Evolutionary conservation across 2,797 vertebrate genomes (phyloP), one percentile per base, ranked within the genome.

Genomic region (Myoxocephalus aenaeus): DNA sequence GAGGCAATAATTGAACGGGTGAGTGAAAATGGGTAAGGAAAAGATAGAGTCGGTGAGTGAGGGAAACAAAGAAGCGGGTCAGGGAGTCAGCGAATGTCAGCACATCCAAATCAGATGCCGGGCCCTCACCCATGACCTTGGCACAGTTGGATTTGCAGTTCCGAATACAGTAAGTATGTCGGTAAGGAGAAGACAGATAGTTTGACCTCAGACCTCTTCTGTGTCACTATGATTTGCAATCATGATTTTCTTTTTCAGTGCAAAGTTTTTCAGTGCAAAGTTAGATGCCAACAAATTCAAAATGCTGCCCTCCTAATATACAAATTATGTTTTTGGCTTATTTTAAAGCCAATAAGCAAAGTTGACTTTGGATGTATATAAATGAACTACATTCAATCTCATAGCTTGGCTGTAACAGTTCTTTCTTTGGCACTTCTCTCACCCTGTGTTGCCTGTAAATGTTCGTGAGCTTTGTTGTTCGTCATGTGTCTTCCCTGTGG

Each of bases 51-150:
- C n/a, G 67, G 76, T 87, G 86, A 86, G 83, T 82, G 85, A 89
- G 65, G 56, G 74, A 80, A 81, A 86, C 85, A 88, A 87, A 87
- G 86, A 81, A 40, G 61, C 13, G 11, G 82, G 84, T 89, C 81
- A 86, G 64, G 25, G 29, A 81, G 83, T 89, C 68, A 69, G 42
- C 38, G 46, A 79, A 83, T 89, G 87, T 89, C 88, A 90, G 84
- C 87, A 90, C 86, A 85, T 87, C 73, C 77, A 83, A 89, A 91
- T 91, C 86, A 87, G 84, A 83, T 87, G 77, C 75, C 2, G 67
- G 68, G 77, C 81, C 62, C 22, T 85, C 79, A 80, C 82, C 81
- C 75, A 29, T 86, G 88, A 89, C 88, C 88, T 89, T 81, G 81
- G 82, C 81, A 75, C 77, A 64, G 84, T 85, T 48, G 48, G 82